These are phyloP conservation scores for Cranoglanis bouderius DNA, from an alignment of 2,113 vertebrate genomes.

Conservation along the genomic window DNA sequence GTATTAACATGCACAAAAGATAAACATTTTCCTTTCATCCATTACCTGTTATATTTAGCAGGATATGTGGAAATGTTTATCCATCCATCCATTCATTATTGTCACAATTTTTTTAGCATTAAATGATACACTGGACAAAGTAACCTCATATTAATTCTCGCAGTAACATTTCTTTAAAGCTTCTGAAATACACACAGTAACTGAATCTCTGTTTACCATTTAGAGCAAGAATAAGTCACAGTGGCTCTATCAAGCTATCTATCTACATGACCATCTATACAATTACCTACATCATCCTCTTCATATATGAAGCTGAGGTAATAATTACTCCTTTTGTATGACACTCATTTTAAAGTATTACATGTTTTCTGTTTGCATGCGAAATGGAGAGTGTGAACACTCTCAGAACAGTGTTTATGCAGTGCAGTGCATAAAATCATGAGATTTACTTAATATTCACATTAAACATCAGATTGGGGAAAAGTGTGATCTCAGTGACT, in stretches of 20 bases:
- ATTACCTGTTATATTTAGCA: neutral
- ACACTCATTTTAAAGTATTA: neutral
- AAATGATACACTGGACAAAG: neutral
- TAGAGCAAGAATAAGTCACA: slow-evolving; percentile 91
- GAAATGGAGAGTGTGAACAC: neutral
- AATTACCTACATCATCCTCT: slow-evolving; percentile 86
- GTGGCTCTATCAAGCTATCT: slow-evolving; percentile 87
- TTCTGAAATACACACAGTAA: slow-evolving; percentile 13
- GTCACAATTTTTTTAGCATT: neutral
- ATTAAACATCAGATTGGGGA: neutral
- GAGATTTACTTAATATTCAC: neutral
- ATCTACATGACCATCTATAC: slow-evolving; percentile 95
- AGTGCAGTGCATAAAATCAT: neutral
- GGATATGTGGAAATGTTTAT: neutral
- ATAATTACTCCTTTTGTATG: neutral
- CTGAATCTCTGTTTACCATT: slow-evolving; percentile 29
- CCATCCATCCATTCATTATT: neutral
- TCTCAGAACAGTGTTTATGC: neutral
- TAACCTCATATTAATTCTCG: neutral
- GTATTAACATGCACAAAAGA: neutral
- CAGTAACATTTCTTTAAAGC: neutral
- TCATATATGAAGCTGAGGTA: slow-evolving; percentile 91
- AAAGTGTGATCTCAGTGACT: neutral
- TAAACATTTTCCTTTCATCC: neutral
- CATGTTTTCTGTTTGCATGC: neutral